phyloP scores from a whole-genome alignment of 53 echinoderm and acorn worm species.

The Crossaster papposus region DNA sequence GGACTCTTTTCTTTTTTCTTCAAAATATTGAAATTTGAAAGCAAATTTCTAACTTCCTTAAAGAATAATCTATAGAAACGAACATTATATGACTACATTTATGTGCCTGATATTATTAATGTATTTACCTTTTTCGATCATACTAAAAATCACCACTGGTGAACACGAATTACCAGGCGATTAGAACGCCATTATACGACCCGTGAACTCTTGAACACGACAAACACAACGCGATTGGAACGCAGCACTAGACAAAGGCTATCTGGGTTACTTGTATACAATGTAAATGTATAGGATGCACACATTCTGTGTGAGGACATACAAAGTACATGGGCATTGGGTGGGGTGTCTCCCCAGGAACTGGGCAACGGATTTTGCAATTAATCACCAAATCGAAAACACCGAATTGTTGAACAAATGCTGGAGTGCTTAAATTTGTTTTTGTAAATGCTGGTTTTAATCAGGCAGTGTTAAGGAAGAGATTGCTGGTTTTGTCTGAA shows the following conservation, averaged over 20 bases:
- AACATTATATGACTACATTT: no score
- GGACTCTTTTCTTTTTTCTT: no score
- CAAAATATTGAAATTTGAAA: no score
- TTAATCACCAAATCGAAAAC: neutral
- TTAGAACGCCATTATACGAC: no score
- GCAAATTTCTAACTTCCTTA: no score
- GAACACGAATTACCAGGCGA: no score
- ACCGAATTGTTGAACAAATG: neutral
- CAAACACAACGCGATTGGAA: no score
- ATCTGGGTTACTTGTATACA: neutral
- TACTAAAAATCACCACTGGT: no score
- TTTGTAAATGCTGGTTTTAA: neutral
- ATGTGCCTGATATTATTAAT: no score
- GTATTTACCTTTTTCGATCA: no score
- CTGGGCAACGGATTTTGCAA: neutral
- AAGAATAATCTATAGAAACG: no score
- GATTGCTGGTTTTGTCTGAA: neutral
- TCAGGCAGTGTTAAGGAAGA: neutral
- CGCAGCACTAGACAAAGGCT: neutral
- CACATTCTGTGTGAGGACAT: neutral
- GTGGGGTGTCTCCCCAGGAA: constrained; percentile 46
- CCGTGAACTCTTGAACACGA: no score
- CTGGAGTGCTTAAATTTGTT: neutral
- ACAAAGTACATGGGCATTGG: constrained; percentile 19
- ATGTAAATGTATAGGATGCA: neutral